Evolutionary conservation across 2,888 invertebrate species (phyloP), one percentile per base, ranked within the genome.

Genomic region (Tinea semifulvella): DNA sequence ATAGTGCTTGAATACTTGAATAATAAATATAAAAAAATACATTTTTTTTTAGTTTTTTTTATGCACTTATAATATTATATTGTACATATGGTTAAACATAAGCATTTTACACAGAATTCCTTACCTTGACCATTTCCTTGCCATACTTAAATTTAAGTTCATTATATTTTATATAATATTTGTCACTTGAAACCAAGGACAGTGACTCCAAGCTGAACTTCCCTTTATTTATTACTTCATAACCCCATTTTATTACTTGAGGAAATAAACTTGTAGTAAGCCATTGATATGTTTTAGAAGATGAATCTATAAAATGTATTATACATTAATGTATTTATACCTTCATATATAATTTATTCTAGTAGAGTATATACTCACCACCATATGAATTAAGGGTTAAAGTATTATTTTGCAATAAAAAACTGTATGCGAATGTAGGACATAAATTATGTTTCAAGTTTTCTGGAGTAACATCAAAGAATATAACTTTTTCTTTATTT

Each of bases 101-200:
- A n/a, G n/a, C n/a, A n/a, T n/a, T n/a, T n/a, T n/a, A n/a, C n/a
- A n/a, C n/a, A n/a, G n/a, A n/a, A n/a, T n/a, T 40, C 49, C 52
- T 60, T 64, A 89, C 91, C 81, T 89, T 82, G 7, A 92, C 85
- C 62, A 94, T 84, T 48, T 86, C 75, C 47, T 82, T 75, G 0
- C 91, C 91, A 84, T 96, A 92, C 65, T 90, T 93, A 1, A 75
- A 59, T 64, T 96, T 96, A 6, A 96, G 68, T 17, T 83, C 57
- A 55, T 87, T 86, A 61, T 96, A 96, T 47, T 88, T 76, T 18
- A 65, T 58, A 56, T 86, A 87, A 64, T 96, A 96, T 47, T 83
- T 75, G 49, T 90, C 89, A 8, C 85, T 64, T 8, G 85, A 72
- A 2, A 96, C 74, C 27, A 92, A 74, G 46, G 80, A 73, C 35